Base-by-base conservation (phyloP, 1,140 invertebrate genomes). In the Frieseomelitta varia region DNA sequence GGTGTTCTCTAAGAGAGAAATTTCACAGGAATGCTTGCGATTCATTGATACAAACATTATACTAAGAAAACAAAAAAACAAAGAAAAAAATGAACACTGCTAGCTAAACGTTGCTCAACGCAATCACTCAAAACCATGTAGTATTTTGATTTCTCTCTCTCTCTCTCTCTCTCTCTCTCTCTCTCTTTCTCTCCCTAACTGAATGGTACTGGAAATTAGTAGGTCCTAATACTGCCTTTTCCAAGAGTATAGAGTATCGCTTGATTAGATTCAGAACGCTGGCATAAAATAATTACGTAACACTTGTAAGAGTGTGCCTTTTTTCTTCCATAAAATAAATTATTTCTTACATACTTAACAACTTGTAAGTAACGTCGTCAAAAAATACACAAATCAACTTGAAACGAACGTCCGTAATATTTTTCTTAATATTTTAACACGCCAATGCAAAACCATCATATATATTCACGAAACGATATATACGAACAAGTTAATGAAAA, bases 261-360 rank as follows among this genome's bases (percentile, higher is more conserved):
- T 73, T 73, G 67, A 80, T 74, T 84, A 80, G 72, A 80, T 80
- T 74, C 56, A 84, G 71, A 73, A 80, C 39, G 65, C 30, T 56
- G 53, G 68, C 78, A 84, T 79, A 80, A 73, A 84, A 84, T 30
- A 74, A 80, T 84, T 84, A 73, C 78, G 78, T 79, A 84, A 84
- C 78, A 80, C 51, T 74, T 80, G 53, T n/a, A 67, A n/a, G 58
- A 61, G 58, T 27, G 69, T 74, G 69, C 77, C 47, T 47, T 47
- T 47, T 56, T 56, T 30, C 24, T 55, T 30, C 17, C n/a, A 55
- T 39, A 34, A n/a, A 24, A 17, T 8, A 30, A 61, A 27, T 55
- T 11, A 2, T 47, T 34, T 1, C n/a, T 39, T 55, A 8, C 58
- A 21, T 39, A 65, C n/a, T 2, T 11, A n/a, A 2, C 8, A 27